phyloP scores from a whole-genome alignment of 2,113 vertebrate genomes.

The Arvicanthis niloticus region DNA sequence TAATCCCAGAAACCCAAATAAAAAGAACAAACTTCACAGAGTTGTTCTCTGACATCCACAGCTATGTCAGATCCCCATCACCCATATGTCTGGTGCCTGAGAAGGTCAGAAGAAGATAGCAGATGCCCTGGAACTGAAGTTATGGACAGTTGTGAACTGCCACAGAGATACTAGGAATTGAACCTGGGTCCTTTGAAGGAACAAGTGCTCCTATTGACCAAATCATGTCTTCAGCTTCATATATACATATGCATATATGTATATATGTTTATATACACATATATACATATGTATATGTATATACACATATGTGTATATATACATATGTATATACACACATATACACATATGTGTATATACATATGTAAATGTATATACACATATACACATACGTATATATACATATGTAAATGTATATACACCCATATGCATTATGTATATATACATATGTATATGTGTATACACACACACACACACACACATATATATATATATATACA shows the following conservation, averaged over 20 bases:
- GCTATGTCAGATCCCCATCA: background rate
- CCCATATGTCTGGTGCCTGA: background rate
- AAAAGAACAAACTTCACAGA: background rate
- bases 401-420: no score
- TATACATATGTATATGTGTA: background rate
- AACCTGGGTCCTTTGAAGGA: background rate
- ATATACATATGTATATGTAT: no score
- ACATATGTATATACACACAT: background rate
- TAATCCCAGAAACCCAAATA: background rate
- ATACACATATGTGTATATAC: background rate
- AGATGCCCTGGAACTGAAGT: background rate
- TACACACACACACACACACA: no score
- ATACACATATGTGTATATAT: rapidly evolving
- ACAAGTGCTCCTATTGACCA: background rate
- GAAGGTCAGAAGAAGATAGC: background rate
- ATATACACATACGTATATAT: no score
- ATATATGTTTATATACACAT: background rate
- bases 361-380: no score
- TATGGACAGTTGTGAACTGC: background rate
- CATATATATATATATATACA: background rate
- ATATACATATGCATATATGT: background rate
- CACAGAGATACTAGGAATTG: background rate
- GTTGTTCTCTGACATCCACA: background rate
- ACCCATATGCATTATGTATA: rapidly evolving
- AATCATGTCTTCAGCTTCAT: background rate